Evolutionary conservation across 2,888 invertebrate species (phyloP), one percentile per base, ranked within the genome.

Genomic region (Cetonia aurata): DNA sequence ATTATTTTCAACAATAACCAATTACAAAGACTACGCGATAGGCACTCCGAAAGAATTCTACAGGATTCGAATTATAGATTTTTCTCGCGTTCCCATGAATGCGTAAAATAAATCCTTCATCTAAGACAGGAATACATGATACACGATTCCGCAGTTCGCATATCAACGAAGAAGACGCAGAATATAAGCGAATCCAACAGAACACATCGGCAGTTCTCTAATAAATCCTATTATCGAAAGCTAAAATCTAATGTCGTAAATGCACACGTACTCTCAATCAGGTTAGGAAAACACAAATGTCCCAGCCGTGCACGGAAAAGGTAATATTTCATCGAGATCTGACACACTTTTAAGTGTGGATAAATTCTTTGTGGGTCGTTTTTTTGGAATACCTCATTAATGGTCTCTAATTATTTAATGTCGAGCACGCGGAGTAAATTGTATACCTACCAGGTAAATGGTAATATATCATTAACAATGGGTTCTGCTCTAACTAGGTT

Each of bases 391-490:
- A 8, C 42, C 57, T 57, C 57, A 65, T 65, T 65, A 65, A 65
- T 65, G 62, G 62, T 37, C 17, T 50, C 62, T 65, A 65, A 65
- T 65, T 65, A 65, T 65, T 65, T 65, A 65, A 65, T 17, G 62
- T 52, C 62, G 37, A 17, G 46, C 46, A 37, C 25, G 57, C 57
- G 9, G 12, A 57, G 57, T 57, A 42, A 8, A 65, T 50, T 65
- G 62, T 50, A 65, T 65, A 37, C 4, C 37, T 65, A 37, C 4
- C 37, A 37, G 37, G 19, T 19, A 52, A 65, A 65, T 50, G 42
- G 62, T 37, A 65, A 65, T 65, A 65, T 65, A 65, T 65, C 62
- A 65, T 65, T 65, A 65, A 65, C 62, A 65, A 65, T 65, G 62
- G 37, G 50, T 50, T 33, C 33, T 25, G 46, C 33, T 37, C 48